Evolutionary conservation across 2,113 vertebrate species (phyloP).

Genomic region (Pristiophorus japonicus): DNA sequence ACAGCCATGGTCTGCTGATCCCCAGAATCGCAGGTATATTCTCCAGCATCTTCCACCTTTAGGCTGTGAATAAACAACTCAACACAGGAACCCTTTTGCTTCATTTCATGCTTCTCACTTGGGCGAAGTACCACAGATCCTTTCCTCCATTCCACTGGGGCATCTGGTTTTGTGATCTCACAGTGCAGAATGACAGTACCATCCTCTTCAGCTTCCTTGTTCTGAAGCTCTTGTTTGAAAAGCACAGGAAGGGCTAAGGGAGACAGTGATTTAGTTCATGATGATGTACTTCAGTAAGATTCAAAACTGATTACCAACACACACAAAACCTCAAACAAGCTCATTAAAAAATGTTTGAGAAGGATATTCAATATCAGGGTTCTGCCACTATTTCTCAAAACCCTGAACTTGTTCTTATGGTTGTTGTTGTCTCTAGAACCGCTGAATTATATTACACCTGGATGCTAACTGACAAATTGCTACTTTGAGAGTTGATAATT

Average conservation of each 20-base stretch:
- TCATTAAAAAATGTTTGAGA: not conserved
- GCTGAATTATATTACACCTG: too few species aligned
- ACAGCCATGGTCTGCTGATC: slow-evolving; percentile 58
- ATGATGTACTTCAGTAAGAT: not conserved
- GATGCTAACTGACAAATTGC: too few species aligned
- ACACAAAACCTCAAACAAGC: not conserved
- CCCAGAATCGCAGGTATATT: slow-evolving; percentile 60
- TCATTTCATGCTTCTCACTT: slow-evolving; percentile 63
- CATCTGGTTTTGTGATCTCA: slow-evolving; percentile 48
- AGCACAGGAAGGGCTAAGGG: slow-evolving; percentile 48
- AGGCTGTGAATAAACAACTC: slow-evolving; percentile 61
- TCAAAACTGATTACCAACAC: not conserved
- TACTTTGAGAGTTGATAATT: too few species aligned
- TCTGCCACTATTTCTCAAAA: not conserved
- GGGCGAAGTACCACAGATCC: slow-evolving; percentile 44
- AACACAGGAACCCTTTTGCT: slow-evolving; percentile 51
- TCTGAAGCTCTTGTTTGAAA: slow-evolving; percentile 59
- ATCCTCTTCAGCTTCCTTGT: slow-evolving; percentile 53
- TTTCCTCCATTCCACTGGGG: slow-evolving; percentile 55
- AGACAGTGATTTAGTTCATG: not conserved
- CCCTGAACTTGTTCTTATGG: not conserved
- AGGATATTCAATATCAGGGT: not conserved
- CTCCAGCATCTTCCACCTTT: slow-evolving; percentile 59
- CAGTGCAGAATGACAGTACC: slow-evolving; percentile 47
- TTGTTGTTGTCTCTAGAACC: not conserved